Conservation (phyloP, 2,888 invertebrate species). For the Lithophane socia region DNA sequence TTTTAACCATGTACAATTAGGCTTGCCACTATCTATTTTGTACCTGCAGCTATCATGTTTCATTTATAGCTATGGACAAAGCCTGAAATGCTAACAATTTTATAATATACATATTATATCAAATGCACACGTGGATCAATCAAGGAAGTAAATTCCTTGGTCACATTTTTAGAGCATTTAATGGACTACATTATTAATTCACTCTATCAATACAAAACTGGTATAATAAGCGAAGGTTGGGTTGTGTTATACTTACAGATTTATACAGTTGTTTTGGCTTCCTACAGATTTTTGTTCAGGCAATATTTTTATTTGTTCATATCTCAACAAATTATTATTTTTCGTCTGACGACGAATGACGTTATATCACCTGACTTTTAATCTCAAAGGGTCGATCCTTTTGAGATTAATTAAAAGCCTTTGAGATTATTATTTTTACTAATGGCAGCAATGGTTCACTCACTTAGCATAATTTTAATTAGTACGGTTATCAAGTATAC, state of each 20-base stretch:
- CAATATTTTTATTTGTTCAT: neutral
- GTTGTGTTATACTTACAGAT: neutral
- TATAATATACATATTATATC: neutral
- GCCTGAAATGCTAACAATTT: neutral
- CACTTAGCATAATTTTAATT: neutral
- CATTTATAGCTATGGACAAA: neutral
- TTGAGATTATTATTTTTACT: neutral
- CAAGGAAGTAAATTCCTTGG: slow-evolving; percentile 31
- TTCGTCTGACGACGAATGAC: neutral
- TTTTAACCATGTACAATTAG: no score
- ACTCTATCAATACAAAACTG: slow-evolving; percentile 6
- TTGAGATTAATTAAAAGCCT: neutral
- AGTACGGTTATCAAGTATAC: neutral
- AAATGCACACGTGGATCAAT: slow-evolving; percentile 13
- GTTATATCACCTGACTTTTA: neutral
- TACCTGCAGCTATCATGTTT: neutral
- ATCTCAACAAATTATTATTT: no score
- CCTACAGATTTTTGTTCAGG: neutral
- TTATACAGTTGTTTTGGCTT: no score
- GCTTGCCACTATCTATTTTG: no score
- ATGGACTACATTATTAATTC: slow-evolving; percentile 8
- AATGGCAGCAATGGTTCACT: no score
- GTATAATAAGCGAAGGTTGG: neutral
- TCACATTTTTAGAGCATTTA: slow-evolving; percentile 25
- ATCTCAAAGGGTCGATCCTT: neutral